Evolutionary conservation across 1,140 invertebrate genomes (phyloP), one percentile per base, ranked within the genome.

Genomic region (Drosophila mayri): DNA sequence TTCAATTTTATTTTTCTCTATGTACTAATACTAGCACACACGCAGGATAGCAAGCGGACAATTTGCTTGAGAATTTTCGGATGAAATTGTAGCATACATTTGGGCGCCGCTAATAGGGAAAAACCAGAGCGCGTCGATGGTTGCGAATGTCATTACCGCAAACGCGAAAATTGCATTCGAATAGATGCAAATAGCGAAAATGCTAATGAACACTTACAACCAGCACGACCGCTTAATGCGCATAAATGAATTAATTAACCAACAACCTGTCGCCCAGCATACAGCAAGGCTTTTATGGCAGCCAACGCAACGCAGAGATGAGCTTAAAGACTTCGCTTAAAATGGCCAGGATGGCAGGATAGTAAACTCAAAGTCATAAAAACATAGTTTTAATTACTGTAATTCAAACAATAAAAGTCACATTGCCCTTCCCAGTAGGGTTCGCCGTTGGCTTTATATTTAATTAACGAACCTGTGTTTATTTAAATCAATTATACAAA

Each of bases 161-260:
- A 63, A 62, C 61, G 72, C 64, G 59, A 68, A 80, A 88, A 84
- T 88, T 84, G 57, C 73, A 70, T 80, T 61, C 58, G 71, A 88
- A 84, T 81, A 64, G 68, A 78, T 85, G 77, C 85, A 84, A 90
- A 88, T 90, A 62, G 68, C 55, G 52, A 43, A 68, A 90, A 88
- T 81, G 81, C 55, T 88, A 88, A 88, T 78, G 85, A 84, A 78
- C 77, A 66, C 80, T 84, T 83, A 80, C 80, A 88, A 65, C 57
- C 79, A 67, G 50, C 64, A 84, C 70, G 67, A 84, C 68, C 76
- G 73, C 73, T 60, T 44, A 46, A 76, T 76, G 61, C 18, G 61
- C 83, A 79, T 80, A 87, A 78, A 79, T 79, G 66, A 76, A 76
- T 72, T 71, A 72, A 72, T 72, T 72, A 72, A 60, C 37, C 60